Conservation (phyloP, 2,113 vertebrate species). For the Pelecanoides urinatrix region DNA sequence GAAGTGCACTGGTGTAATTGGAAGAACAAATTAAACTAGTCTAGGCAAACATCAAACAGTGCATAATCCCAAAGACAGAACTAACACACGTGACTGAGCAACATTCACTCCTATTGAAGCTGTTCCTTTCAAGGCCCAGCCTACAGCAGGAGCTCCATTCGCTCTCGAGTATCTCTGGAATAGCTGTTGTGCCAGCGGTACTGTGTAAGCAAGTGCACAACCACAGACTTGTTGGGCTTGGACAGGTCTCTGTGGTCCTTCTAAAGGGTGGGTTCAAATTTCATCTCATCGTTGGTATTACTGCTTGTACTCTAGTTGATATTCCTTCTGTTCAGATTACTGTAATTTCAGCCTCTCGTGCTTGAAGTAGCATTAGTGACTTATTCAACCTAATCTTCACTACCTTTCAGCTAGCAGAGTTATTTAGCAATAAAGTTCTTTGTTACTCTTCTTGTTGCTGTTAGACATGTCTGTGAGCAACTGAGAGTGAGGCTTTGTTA, state of each 20-base stretch:
- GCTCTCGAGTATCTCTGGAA: not conserved
- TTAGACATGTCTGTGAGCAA: not conserved
- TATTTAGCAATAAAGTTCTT: not conserved
- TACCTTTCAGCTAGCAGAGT: not conserved
- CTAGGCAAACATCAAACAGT: not conserved
- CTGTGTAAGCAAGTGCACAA: accelerated
- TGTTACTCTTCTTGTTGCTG: not conserved
- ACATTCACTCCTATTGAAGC: not conserved
- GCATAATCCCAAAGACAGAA: not conserved
- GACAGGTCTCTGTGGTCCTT: not conserved
- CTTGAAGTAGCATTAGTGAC: not conserved
- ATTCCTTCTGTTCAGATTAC: not conserved
- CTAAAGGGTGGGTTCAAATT: not conserved
- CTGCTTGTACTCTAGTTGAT: not conserved
- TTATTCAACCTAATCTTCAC: not conserved
- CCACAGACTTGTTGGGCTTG: not conserved
- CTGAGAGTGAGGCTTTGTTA: not conserved
- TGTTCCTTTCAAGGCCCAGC: not conserved
- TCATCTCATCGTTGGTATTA: not conserved
- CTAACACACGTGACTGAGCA: accelerated
- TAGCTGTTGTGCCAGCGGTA: not conserved
- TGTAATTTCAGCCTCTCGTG: not conserved
- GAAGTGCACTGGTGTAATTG: not conserved
- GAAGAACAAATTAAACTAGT: not conserved
- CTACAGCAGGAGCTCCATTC: too few relatives aligned